A percentile compares a stretch with the other conserved stretches of the same genome.
Conservation (phyloP, 2,888 invertebrate species). For the Chloroclysta siterata region DNA sequence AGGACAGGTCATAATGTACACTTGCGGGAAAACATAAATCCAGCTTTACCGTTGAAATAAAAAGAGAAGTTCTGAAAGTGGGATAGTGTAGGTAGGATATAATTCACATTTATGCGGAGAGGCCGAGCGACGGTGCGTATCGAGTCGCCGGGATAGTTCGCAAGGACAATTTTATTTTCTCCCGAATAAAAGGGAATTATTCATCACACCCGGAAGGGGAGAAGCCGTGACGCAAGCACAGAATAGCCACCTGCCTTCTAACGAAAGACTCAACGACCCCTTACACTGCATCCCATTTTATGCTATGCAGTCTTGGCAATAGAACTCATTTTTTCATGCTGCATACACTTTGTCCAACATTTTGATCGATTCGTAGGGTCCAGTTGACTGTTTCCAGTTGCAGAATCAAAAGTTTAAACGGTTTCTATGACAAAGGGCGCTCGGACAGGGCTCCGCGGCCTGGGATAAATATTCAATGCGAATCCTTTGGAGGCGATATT, state of each 20-base stretch:
- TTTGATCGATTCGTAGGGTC: conserved; percentile 75
- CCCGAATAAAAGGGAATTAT: conserved; percentile 83
- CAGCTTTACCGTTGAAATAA: conserved; percentile 76
- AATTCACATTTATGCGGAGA: conserved; percentile 82
- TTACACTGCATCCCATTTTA: conserved; percentile 29
- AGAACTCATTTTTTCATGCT: conserved; percentile 11
- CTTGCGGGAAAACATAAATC: conserved; percentile 72
- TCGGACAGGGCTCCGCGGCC: conserved; percentile 74
- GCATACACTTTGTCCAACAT: conserved; percentile 40
- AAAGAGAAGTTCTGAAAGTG: conserved; percentile 77
- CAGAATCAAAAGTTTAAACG: conserved; percentile 86
- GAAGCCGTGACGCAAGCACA: conserved; percentile 83
- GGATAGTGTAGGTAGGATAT: conserved; percentile 79
- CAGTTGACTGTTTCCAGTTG: conserved; percentile 83
- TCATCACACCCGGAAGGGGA: conserved; percentile 86
- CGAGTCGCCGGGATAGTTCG: conserved; percentile 80
- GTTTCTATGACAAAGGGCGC: conserved; percentile 76
- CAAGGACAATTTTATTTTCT: conserved; percentile 78
- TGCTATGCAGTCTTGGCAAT: conserved; percentile 35
- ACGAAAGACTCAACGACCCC: conserved; percentile 55
- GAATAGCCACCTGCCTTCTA: conserved; percentile 72
- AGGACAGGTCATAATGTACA: conserved; percentile 64
- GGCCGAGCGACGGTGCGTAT: conserved; percentile 71
- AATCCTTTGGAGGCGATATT: conserved; percentile 83
- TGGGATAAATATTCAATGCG: conserved; percentile 83